phyloP scores from a whole-genome alignment of 2,797 vertebrate genomes.

The Trichosurus vulpecula region DNA sequence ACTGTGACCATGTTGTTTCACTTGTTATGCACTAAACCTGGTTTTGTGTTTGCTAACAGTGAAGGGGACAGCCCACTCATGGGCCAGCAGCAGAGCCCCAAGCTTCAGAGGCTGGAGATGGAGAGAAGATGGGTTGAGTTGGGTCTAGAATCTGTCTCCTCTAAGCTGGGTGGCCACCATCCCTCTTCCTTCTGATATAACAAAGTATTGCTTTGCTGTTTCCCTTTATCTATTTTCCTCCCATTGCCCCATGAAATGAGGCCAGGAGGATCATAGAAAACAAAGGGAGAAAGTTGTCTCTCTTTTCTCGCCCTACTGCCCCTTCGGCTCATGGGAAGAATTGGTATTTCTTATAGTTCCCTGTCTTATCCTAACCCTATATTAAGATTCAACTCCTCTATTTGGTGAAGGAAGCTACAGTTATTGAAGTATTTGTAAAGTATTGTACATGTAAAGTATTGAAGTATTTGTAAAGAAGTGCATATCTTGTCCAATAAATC shows the following conservation, averaged over 20 bases:
- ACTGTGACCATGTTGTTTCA: slow-evolving; percentile 51
- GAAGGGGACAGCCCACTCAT: background rate
- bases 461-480: slow-evolving; percentile 84
- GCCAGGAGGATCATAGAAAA: slow-evolving; percentile 78
- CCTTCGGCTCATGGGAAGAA: slow-evolving; percentile 77
- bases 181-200: slow-evolving; percentile 25
- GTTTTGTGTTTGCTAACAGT: slow-evolving; percentile 54
- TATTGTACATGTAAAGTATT: no score
- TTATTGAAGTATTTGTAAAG: slow-evolving; percentile 79
- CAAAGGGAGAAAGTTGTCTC: slow-evolving; percentile 42
- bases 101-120: background rate
- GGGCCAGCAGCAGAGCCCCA: slow-evolving; percentile 39
- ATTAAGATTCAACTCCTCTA: slow-evolving; percentile 70
- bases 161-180: background rate
- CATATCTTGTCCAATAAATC: slow-evolving; percentile 88
- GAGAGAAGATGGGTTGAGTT: background rate
- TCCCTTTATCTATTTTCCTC: slow-evolving; percentile 73
- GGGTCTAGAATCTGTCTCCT: background rate
- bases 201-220: background rate
- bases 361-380: slow-evolving; percentile 80
- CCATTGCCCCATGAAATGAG: slow-evolving; percentile 57
- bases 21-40: slow-evolving; percentile 60
- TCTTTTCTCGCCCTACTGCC: slow-evolving; percentile 50
- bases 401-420: slow-evolving; percentile 79
- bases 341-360: slow-evolving; percentile 75